Conservation (phyloP, 2,888 invertebrate species). For the Pherbina coryleti region DNA sequence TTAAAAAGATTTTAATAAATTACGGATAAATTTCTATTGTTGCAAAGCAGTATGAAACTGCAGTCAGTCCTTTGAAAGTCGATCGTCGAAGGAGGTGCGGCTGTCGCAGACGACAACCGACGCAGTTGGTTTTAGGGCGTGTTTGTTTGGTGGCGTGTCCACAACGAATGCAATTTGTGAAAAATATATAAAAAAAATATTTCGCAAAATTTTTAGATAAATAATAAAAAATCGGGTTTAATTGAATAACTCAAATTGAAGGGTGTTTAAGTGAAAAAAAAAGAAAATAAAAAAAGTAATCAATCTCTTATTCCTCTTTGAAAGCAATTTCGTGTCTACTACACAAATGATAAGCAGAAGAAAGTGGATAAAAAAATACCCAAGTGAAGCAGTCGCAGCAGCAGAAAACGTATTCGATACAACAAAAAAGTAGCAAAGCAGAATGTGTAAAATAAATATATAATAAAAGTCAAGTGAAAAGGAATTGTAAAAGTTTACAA, state of each 20-base stretch:
- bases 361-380: background rate
- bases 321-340: slow-evolving; percentile 59
- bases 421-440: slow-evolving; percentile 7
- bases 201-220: background rate
- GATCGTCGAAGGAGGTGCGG: slow-evolving; percentile 20
- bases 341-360: slow-evolving; percentile 47
- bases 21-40: background rate
- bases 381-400: background rate
- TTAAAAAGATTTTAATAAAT: background rate
- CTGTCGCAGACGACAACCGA: slow-evolving; percentile 1
- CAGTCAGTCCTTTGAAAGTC: background rate
- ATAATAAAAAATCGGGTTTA: background rate
- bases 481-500: slow-evolving; percentile 21
- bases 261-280: too few relatives aligned
- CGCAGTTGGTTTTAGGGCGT: slow-evolving; percentile 62
- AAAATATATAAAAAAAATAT: background rate
- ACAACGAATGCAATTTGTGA: background rate
- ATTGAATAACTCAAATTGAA: slow-evolving; percentile 3
- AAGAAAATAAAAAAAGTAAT: background rate
- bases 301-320: slow-evolving; percentile 49
- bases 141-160: slow-evolving; percentile 50
- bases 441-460: slow-evolving; percentile 29
- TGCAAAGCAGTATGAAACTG: background rate
- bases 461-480: slow-evolving; percentile 20
- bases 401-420: background rate